Percentiles rank a stretch among this genome's conserved stretches.
phyloP scores from a whole-genome alignment of 2,797 vertebrate genomes.

The Iguana delicatissima region DNA sequence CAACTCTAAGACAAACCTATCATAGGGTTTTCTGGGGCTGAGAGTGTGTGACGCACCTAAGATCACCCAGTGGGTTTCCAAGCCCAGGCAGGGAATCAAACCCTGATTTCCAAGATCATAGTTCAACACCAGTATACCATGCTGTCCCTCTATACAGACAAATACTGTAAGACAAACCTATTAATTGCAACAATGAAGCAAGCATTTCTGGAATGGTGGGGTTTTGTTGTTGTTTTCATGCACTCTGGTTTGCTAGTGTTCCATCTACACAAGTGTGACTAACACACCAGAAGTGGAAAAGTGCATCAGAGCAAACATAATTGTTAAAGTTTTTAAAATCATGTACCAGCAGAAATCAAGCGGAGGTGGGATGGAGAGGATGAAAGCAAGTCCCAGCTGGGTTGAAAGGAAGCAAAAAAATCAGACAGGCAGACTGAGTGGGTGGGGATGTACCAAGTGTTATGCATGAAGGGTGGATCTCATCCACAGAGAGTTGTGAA shows the following conservation, averaged over 20 bases:
- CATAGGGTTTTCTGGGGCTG: no score
- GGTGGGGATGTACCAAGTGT: background rate
- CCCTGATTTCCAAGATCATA: no score
- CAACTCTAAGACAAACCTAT: no score
- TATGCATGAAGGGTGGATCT: background rate
- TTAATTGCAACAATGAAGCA: background rate
- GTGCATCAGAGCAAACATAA: conserved; percentile 48
- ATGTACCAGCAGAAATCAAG: conserved; percentile 1
- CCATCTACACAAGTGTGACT: background rate
- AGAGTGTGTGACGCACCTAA: no score
- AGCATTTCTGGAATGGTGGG: background rate
- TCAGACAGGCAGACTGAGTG: conserved; percentile 4
- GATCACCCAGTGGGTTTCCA: no score
- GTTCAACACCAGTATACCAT: no score
- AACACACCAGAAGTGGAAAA: background rate
- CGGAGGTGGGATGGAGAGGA: background rate
- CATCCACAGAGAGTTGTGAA: background rate
- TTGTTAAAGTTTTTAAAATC: conserved; percentile 33
- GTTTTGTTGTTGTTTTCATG: background rate
- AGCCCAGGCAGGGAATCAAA: no score
- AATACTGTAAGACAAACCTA: no score
- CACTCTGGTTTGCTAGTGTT: background rate
- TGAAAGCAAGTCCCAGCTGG: conserved; percentile 3
- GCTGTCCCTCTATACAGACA: no score
- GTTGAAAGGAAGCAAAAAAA: conserved; percentile 7